These are phyloP conservation scores for Atta colombica DNA, from an alignment of 1,140 invertebrate species.

Conservation along the genomic window DNA sequence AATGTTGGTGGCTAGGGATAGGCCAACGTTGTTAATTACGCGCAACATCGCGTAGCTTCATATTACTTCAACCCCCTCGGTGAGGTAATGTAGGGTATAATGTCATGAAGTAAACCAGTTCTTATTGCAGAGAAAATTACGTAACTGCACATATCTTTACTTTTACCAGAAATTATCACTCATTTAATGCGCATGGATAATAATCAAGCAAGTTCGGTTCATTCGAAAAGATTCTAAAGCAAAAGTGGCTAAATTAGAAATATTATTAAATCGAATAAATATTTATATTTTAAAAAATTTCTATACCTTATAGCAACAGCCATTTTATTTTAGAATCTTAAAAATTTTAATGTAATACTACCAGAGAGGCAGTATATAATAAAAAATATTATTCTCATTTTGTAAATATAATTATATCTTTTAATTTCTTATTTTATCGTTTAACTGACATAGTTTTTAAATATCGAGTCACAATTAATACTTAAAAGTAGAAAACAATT, in stretches of 20 bases:
- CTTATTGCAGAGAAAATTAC: constrained; percentile 64
- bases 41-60: constrained; percentile 65
- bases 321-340: no score
- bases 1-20: constrained; percentile 48
- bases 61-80: constrained; percentile 66
- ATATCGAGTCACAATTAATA: not conserved
- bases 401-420: not conserved
- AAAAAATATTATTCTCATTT: not conserved
- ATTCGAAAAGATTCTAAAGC: not conserved
- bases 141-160: constrained; percentile 55
- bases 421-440: not conserved
- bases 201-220: not conserved
- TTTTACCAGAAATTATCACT: constrained; percentile 60
- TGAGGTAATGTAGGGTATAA: constrained; percentile 67
- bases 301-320: no score
- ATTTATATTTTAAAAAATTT: no score
- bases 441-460: not conserved
- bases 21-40: constrained; percentile 70
- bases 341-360: no score
- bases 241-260: not conserved
- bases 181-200: constrained; percentile 30
- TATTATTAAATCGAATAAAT: not conserved
- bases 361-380: not conserved
- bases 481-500: not conserved
- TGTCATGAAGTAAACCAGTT: constrained; percentile 69